phyloP scores from a whole-genome alignment of 2,113 vertebrate species.

The Strigops habroptila region DNA sequence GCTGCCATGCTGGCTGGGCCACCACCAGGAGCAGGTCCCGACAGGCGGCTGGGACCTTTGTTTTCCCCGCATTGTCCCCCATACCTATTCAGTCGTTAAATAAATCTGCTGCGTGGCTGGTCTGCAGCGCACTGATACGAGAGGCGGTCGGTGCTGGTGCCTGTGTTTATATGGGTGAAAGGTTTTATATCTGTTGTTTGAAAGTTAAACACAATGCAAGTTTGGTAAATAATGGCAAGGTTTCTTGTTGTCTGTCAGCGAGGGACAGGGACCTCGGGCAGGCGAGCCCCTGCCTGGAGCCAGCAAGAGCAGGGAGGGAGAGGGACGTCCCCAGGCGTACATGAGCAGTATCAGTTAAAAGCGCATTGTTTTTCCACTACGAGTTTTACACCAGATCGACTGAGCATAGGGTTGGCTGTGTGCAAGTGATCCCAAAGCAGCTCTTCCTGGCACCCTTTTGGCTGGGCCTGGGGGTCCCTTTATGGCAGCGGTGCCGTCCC shows the following conservation, averaged over 20 bases:
- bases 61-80: constrained; percentile 27
- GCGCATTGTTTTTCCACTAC: accelerated
- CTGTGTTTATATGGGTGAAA: neutral
- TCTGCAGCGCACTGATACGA: constrained; percentile 54
- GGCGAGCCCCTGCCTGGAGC: neutral
- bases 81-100: constrained; percentile 32
- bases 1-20: constrained; percentile 20
- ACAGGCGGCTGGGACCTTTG: constrained; percentile 30
- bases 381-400: neutral
- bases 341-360: accelerated
- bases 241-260: neutral
- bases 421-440: neutral
- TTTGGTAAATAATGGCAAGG: neutral
- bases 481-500: accelerated
- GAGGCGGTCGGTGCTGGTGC: neutral
- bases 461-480: neutral
- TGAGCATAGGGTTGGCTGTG: neutral
- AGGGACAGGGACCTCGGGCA: neutral
- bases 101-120: neutral
- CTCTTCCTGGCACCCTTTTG: neutral
- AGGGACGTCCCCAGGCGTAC: accelerated
- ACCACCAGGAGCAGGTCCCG: constrained; percentile 33
- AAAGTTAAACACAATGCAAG: neutral
- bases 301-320: neutral
- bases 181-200: neutral